Percentiles rank a stretch among this genome's conserved stretches.
Evolutionary conservation across 2,888 invertebrate genomes (phyloP).

Genomic region (Acronicta alni): DNA sequence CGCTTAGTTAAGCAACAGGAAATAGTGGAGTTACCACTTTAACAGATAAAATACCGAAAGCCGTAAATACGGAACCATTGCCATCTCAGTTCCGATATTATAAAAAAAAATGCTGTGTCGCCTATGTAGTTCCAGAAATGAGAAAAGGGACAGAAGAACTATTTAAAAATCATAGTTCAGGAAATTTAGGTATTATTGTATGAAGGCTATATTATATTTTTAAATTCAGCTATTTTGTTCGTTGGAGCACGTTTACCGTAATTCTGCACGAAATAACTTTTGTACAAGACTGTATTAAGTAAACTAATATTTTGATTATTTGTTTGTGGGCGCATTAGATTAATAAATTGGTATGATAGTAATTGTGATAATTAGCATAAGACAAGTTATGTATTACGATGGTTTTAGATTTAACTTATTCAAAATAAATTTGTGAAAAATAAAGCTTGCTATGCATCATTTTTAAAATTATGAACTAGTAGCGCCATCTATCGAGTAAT

Average conservation of each 20-base stretch:
- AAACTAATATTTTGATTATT: conserved; percentile 54
- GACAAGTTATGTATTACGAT: conserved; percentile 58
- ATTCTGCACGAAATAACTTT: conserved; percentile 31
- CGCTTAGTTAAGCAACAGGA: too few species aligned
- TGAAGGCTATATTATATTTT: not conserved
- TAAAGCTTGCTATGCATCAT: not conserved
- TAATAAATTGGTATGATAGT: conserved; percentile 48
- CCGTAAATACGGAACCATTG: too few species aligned
- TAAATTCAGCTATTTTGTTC: conserved; percentile 6
- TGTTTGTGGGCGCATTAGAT: conserved; percentile 57
- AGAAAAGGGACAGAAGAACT: not conserved
- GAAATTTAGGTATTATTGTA: conserved; percentile 16
- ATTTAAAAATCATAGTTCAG: not conserved
- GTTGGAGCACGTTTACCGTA: conserved; percentile 14
- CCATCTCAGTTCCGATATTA: too few species aligned
- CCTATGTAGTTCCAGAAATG: not conserved
- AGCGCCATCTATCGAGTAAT: conserved; percentile 25
- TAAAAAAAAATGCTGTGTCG: too few species aligned
- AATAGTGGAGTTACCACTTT: too few species aligned
- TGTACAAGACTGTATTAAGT: conserved; percentile 37
- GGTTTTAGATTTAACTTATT: conserved; percentile 62
- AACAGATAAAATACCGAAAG: too few species aligned
- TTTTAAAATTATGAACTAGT: not conserved
- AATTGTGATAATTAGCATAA: conserved; percentile 73
- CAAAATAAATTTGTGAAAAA: conserved; percentile 56